A percentile compares a stretch with the other conserved stretches of the same genome.
phyloP scores from a whole-genome alignment of 2,888 invertebrate species.

The Chrysopilus asiliformis region DNA sequence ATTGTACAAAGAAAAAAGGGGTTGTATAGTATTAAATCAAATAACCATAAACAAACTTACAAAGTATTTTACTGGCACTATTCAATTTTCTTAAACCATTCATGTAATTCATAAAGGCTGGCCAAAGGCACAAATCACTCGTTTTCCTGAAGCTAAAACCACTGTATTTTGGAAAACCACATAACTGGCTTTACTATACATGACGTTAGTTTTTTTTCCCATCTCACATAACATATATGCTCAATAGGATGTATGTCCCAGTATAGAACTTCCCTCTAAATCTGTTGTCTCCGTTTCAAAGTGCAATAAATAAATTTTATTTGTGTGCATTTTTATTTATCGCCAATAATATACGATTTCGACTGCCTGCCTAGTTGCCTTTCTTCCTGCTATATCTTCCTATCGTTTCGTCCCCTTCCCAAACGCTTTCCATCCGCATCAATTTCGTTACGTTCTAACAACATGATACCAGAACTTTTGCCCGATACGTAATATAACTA shows the following conservation, averaged over 20 bases:
- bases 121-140: background rate
- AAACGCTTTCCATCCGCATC: no score
- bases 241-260: background rate
- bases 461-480: background rate
- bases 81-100: no score
- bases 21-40: no score
- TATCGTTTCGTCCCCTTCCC: no score
- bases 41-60: no score
- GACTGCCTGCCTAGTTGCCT: slow-evolving; percentile 11
- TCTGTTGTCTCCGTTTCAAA: slow-evolving; percentile 7
- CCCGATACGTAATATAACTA: slow-evolving; percentile 5
- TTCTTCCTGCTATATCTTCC: slow-evolving; percentile 3
- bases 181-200: no score
- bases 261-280: background rate
- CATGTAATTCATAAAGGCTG: background rate
- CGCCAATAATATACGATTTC: slow-evolving; percentile 14
- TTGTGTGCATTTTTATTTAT: slow-evolving; percentile 14
- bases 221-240: background rate
- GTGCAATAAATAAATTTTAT: slow-evolving; percentile 14
- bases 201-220: no score
- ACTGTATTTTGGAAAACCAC: background rate
- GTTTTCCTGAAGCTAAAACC: background rate
- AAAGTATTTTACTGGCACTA: no score
- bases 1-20: no score
- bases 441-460: background rate